Base-by-base conservation (phyloP, 2,113 vertebrate species). In the Gopherus flavomarginatus region DNA sequence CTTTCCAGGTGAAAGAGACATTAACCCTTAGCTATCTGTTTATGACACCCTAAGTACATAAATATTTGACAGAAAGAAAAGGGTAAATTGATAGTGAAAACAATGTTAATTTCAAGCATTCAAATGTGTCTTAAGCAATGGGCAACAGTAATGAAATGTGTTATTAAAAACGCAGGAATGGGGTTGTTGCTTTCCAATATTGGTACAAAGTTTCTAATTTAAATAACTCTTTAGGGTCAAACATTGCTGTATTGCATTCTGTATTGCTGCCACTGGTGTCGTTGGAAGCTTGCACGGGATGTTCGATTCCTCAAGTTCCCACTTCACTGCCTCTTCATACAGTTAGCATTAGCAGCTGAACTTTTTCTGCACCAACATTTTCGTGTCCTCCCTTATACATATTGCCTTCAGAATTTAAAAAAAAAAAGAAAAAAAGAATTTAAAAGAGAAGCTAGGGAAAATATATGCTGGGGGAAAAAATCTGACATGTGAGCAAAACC, bases 401-500 rank as follows among this genome's bases (percentile, higher is more conserved):
- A 65, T 44, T 93, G 24, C 6, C 52, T 24, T 78, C 82, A 54
- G 6, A 35, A 2, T 24, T 96, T 42, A 90, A 69, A 21, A n/a
- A 59, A n/a, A n/a, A 59, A 65, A 12, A 16, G 7, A 79, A n/a
- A 53, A 38, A 83, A 62, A 2, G 16, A 57, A 42, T 0, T 35
- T 53, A 90, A 14, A 3, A 29, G 86, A 87, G 4, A 22, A 80
- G 85, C 12, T 38, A 8, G 42, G 57, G 47, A 42, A 86, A 79
- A n/a, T 87, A 13, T 78, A 35, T 21, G 8, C 5, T 38, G 44
- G 65, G 72, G 59, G 52, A 78, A 42, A 62, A 82, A 86, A 93
- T 96, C 89, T 80, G 90, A 9, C 52, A 22, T 97, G 94, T 97
- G 57, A 96, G 75, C 77, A 96, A 92, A 96, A 97, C 87, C 69